phyloP scores from a whole-genome alignment of 23 tunicate species.

The Phallusia fumigata region DNA sequence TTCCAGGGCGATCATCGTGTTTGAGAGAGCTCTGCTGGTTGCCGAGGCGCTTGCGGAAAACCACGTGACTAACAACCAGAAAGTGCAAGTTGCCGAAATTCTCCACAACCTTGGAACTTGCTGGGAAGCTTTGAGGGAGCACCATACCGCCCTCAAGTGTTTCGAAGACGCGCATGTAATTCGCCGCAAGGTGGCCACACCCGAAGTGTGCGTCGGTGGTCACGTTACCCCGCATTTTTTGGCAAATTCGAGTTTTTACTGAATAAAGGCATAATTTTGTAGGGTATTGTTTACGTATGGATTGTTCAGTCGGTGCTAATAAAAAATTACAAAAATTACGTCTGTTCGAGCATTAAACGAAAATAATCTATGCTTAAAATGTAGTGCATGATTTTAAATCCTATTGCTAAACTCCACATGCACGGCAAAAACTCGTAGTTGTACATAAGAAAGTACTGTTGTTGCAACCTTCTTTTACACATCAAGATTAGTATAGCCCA shows the following conservation, averaged over 20 bases:
- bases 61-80: conserved; percentile 9
- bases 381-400: no score
- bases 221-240: conserved; percentile 10
- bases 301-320: no score
- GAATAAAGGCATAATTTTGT: background rate
- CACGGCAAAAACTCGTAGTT: no score
- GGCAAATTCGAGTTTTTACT: background rate
- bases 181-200: conserved; percentile 49
- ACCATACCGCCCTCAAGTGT: conserved; percentile 67
- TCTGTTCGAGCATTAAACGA: no score
- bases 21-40: conserved; percentile 61
- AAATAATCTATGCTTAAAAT: no score
- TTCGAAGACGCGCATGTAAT: conserved; percentile 63
- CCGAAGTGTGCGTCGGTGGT: conserved; percentile 35
- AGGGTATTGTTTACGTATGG: no score
- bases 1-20: conserved; percentile 73
- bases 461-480: no score
- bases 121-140: conserved; percentile 80
- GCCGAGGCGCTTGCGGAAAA: conserved; percentile 30
- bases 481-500: no score
- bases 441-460: no score
- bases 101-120: conserved; percentile 73
- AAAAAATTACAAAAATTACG: no score
- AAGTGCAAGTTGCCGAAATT: conserved; percentile 51
- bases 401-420: no score